Conservation (phyloP, 2,797 vertebrate genomes). For the Glossophaga mutica region DNA sequence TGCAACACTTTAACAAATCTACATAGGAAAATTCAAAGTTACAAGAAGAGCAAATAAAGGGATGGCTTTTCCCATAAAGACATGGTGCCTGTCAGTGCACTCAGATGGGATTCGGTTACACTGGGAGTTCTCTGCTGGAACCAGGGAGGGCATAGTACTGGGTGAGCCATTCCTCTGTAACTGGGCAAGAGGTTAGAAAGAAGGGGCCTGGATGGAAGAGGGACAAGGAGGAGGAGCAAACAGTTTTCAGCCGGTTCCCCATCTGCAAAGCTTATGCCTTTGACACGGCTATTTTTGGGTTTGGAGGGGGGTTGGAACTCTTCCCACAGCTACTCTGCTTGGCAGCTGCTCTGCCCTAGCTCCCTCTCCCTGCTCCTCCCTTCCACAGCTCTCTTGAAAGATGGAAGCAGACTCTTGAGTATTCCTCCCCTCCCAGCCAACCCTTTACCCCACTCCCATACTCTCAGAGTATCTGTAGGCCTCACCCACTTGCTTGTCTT, state of each 20-base stretch:
- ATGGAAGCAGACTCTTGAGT: not conserved
- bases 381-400: not conserved
- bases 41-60: not conserved
- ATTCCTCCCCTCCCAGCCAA: not conserved
- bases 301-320: not conserved
- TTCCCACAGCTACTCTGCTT: constrained; percentile 59
- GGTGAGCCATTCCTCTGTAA: not conserved
- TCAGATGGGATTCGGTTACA: not conserved
- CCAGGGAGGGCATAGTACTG: not conserved
- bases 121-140: not conserved
- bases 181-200: not conserved
- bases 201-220: not conserved
- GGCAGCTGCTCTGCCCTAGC: constrained; percentile 56
- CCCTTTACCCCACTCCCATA: not conserved
- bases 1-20: constrained; percentile 6
- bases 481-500: constrained; percentile 49
- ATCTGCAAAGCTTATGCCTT: constrained; percentile 64
- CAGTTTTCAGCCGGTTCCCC: constrained; percentile 73
- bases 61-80: not conserved
- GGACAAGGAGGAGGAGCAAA: constrained; percentile 50
- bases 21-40: not conserved
- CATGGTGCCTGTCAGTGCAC: not conserved
- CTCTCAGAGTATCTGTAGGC: not conserved
- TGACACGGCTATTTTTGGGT: constrained; percentile 80
- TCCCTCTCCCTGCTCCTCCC: constrained; percentile 40